phyloP scores from a whole-genome alignment of 2,888 invertebrate species.

The Linyphia triangularis region DNA sequence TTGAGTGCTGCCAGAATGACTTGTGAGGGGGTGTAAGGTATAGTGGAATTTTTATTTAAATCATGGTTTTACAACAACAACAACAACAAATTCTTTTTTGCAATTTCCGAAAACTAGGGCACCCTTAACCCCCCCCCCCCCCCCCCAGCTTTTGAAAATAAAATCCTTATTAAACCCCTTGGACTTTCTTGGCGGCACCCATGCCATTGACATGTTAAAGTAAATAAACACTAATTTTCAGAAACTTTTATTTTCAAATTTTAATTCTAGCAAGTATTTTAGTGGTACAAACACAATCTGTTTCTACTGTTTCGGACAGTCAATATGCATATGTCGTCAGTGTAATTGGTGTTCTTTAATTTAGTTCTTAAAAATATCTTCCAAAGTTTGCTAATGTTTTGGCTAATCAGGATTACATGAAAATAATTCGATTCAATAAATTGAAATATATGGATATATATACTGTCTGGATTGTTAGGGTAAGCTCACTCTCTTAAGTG shows the following conservation, averaged over 20 bases:
- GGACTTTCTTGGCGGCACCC: too few species aligned
- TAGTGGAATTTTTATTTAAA: too few species aligned
- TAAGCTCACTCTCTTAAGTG: background rate
- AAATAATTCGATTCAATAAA: background rate
- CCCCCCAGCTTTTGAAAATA: too few species aligned
- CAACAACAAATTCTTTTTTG: too few species aligned
- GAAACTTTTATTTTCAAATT: background rate
- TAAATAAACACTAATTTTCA: background rate
- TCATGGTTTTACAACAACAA: too few species aligned
- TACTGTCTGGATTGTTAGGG: background rate
- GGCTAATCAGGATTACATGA: background rate
- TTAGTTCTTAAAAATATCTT: background rate
- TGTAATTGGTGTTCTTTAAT: background rate
- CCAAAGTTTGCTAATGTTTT: background rate
- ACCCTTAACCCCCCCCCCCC: too few species aligned
- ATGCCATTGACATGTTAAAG: background rate
- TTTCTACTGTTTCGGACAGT: background rate
- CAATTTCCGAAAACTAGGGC: too few species aligned
- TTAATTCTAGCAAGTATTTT: background rate
- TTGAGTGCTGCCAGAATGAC: too few species aligned
- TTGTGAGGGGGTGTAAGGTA: too few species aligned
- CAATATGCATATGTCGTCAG: background rate
- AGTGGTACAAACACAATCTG: background rate
- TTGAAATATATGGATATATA: background rate
- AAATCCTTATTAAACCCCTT: too few species aligned